Evolutionary conservation across 2,797 vertebrate species (phyloP).

Genomic region (Carduelis carduelis): DNA sequence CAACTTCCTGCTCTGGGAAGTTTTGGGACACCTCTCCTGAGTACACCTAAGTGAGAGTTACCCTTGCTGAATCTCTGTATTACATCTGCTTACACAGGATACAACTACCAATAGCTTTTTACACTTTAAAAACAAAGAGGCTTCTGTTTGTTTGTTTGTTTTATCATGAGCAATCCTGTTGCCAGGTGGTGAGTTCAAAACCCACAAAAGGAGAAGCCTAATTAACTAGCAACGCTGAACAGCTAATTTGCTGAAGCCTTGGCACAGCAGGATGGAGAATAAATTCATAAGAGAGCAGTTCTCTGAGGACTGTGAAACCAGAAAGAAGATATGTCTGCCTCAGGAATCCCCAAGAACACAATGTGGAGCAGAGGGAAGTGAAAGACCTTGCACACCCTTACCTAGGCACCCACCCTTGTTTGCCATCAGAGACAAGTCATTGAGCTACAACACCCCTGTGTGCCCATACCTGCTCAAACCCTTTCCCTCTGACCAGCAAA

Average conservation of each 20-base stretch:
- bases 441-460: neutral
- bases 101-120: neutral
- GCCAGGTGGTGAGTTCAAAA: neutral
- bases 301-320: neutral
- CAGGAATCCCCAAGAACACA: neutral
- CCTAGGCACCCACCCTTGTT: neutral
- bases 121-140: neutral
- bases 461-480: neutral
- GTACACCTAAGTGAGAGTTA: neutral
- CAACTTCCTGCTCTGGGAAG: neutral
- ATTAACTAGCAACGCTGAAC: neutral
- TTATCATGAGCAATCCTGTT: neutral
- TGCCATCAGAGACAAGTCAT: neutral
- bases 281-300: neutral
- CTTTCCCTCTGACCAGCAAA: neutral
- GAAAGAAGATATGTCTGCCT: neutral
- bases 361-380: neutral
- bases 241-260: neutral
- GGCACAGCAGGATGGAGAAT: neutral
- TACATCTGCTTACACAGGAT: neutral
- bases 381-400: neutral
- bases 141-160: neutral
- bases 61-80: neutral
- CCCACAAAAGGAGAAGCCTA: neutral
- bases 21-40: neutral